These are phyloP conservation scores for Limenitis camilla DNA, from an alignment of 2,888 invertebrate genomes.

Conservation along the genomic window DNA sequence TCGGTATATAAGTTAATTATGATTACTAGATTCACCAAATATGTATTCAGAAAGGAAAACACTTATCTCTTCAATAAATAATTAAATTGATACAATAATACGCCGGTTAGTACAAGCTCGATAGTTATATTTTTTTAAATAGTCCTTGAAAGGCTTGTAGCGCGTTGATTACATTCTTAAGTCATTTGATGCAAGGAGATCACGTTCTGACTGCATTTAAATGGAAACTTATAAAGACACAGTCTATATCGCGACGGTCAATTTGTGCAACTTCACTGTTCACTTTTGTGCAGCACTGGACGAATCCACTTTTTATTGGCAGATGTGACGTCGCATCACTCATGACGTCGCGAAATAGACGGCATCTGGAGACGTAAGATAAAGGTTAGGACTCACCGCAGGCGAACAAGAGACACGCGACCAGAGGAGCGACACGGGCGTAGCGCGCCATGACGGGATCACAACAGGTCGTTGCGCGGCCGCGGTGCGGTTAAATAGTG, in stretches of 20 bases:
- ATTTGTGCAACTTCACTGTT: slow-evolving; percentile 61
- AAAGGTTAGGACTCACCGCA: slow-evolving; percentile 75
- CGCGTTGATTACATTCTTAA: slow-evolving; percentile 53
- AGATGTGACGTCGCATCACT: slow-evolving; percentile 51
- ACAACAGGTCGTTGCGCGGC: slow-evolving; percentile 75
- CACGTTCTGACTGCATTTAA: slow-evolving; percentile 50
- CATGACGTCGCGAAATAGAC: slow-evolving; percentile 68
- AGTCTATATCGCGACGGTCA: slow-evolving; percentile 58
- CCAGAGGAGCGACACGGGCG: slow-evolving; percentile 74
- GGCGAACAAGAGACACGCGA: slow-evolving; percentile 72
- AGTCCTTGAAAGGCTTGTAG: slow-evolving; percentile 60
- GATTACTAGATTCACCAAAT: no score
- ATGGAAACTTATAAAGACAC: slow-evolving; percentile 50
- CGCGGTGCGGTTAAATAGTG: slow-evolving; percentile 72
- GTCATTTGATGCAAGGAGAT: slow-evolving; percentile 52
- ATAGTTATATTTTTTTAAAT: slow-evolving; percentile 41
- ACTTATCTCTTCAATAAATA: slow-evolving; percentile 14
- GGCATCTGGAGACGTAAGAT: slow-evolving; percentile 62
- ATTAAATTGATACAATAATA: slow-evolving; percentile 26
- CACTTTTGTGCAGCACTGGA: slow-evolving; percentile 58
- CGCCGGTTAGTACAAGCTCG: slow-evolving; percentile 41
- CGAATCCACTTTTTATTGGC: slow-evolving; percentile 53
- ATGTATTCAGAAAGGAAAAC: slow-evolving; percentile 7
- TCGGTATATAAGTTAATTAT: not conserved
- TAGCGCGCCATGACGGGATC: slow-evolving; percentile 76